Percentiles rank a stretch among this genome's conserved stretches.
phyloP scores from a whole-genome alignment of 1,140 invertebrate genomes.

The Carposina sasakii region DNA sequence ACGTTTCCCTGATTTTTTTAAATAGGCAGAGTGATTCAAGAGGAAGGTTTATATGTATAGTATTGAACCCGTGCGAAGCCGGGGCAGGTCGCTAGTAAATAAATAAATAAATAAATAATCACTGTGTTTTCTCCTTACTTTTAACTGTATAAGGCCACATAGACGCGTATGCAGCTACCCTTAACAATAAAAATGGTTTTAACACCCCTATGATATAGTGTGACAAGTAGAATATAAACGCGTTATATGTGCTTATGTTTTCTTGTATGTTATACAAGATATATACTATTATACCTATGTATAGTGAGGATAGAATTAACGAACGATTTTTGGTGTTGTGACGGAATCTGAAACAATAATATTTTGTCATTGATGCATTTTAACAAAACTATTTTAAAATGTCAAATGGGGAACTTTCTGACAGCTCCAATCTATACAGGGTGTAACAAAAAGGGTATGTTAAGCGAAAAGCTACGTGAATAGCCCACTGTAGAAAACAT shows the following conservation, averaged over 20 bases:
- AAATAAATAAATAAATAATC: background rate
- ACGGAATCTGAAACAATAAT: constrained; percentile 45
- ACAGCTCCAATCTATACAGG: too few species aligned
- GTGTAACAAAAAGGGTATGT: too few species aligned
- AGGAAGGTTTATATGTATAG: background rate
- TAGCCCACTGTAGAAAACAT: too few species aligned
- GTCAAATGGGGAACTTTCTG: too few species aligned
- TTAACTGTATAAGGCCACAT: constrained; percentile 37
- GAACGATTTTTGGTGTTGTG: constrained; percentile 47
- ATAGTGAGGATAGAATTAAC: constrained; percentile 32
- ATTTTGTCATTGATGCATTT: background rate
- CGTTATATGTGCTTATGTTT: constrained; percentile 28
- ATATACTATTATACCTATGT: constrained; percentile 24
- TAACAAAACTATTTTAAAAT: too few species aligned
- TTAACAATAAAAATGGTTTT: constrained; percentile 32
- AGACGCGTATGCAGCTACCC: constrained; percentile 29
- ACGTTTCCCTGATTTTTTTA: too few species aligned
- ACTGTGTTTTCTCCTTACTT: background rate
- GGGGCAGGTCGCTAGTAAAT: background rate
- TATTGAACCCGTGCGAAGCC: background rate
- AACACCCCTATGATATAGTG: constrained; percentile 32
- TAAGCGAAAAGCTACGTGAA: too few species aligned
- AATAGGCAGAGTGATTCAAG: too few species aligned
- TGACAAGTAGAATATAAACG: constrained; percentile 26
- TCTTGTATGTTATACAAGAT: constrained; percentile 21